Evolutionary conservation across 2,888 invertebrate genomes (phyloP).

Genomic region (Microctonus hyperodae): DNA sequence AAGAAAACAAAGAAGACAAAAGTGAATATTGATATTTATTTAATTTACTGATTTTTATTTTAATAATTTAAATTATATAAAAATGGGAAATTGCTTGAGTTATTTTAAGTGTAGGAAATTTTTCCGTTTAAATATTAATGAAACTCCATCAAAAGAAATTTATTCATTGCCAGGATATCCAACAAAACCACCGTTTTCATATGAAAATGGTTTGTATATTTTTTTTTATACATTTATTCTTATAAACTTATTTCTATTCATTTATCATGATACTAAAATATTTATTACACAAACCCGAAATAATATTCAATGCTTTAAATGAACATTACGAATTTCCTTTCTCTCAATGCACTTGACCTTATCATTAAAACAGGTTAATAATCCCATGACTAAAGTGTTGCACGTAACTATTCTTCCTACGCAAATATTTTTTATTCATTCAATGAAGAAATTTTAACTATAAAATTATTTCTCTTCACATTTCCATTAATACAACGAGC

Average conservation of each 20-base stretch:
- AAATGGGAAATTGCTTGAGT: conserved; percentile 57
- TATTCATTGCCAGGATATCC: conserved; percentile 54
- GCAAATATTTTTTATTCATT: conserved; percentile 6
- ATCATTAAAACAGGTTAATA: conserved; percentile 24
- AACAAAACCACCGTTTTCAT: conserved; percentile 52
- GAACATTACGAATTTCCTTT: not conserved
- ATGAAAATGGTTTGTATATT: conserved; percentile 45
- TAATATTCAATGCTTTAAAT: not conserved
- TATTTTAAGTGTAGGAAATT: conserved; percentile 47
- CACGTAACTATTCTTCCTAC: conserved; percentile 7
- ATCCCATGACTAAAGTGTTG: not conserved
- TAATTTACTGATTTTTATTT: not conserved
- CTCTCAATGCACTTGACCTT: conserved; percentile 24
- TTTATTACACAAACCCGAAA: not conserved
- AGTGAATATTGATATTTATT: not conserved
- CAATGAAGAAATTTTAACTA: not conserved
- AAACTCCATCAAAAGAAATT: conserved; percentile 41
- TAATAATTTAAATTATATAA: conserved; percentile 21
- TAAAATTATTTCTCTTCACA: conserved; percentile 9
- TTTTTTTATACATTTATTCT: not conserved
- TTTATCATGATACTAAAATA: too few relatives aligned
- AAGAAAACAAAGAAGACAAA: not conserved
- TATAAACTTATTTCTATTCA: too few relatives aligned
- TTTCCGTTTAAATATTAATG: conserved; percentile 47
- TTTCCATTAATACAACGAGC: not conserved